Percentiles rank a stretch among this genome's conserved stretches.
These are phyloP conservation scores for Oceanodroma leucorhoa DNA, from an alignment of 2,797 vertebrate species.

Conservation along the genomic window DNA sequence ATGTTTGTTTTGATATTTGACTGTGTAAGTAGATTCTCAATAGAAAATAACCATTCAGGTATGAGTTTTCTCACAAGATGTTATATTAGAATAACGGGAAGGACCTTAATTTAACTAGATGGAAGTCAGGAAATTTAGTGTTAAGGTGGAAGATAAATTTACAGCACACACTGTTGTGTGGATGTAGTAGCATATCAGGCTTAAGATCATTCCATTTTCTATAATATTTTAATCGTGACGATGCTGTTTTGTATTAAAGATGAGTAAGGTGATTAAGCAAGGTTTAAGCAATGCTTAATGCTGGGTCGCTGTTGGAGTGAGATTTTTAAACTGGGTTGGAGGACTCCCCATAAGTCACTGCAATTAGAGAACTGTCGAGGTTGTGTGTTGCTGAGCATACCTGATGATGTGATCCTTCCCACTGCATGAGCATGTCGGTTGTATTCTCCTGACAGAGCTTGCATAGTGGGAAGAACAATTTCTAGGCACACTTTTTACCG, in stretches of 20 bases:
- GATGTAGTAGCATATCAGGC: neutral
- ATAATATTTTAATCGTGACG: neutral
- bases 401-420: neutral
- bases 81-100: neutral
- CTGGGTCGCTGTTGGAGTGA: neutral
- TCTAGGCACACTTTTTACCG: neutral
- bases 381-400: neutral
- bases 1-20: neutral
- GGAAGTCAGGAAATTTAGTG: neutral
- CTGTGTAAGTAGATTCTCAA: neutral
- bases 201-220: neutral
- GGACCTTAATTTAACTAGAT: neutral
- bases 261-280: neutral
- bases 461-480: neutral
- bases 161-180: neutral
- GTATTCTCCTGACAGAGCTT: neutral
- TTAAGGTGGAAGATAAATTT: neutral
- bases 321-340: neutral
- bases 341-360: neutral
- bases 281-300: neutral
- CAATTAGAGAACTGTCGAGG: neutral
- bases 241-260: neutral
- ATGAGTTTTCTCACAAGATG: neutral
- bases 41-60: neutral
- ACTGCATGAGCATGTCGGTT: rapidly evolving